Evolutionary conservation across 1,140 invertebrate species (phyloP), one percentile per base, ranked within the genome.

Genomic region (Rhagoletis pomonella): DNA sequence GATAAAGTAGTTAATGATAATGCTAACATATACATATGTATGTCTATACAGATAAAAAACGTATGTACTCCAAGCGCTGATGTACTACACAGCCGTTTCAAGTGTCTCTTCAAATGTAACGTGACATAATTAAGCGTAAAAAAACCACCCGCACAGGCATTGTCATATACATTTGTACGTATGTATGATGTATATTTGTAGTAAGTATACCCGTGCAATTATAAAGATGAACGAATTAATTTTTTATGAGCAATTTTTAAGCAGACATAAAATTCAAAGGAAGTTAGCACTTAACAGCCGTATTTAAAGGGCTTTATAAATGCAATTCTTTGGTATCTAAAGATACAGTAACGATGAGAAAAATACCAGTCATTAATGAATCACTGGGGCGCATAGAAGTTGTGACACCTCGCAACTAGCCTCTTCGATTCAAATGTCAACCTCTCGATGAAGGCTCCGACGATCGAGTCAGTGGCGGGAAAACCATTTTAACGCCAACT

Each of bases 41-140:
- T 5, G 42, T 58, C 50, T 29, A 42, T 58, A 29, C 29, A n/a
- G 67, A 44, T 10, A 50, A n/a, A 19, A 81, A 14, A 19, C 1
- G 47, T 29, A 81, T 4, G 73, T 55, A 81, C 14, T 81, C 55
- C n/a, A 10, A 81, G 47, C 2, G 73, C n/a, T 81, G 47, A 55
- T 81, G 73, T 29, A 50, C n/a, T 55, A n/a, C n/a, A 81, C 47
- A 50, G 29, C 0, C 2, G 47, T 81, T 50, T 81, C 12, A 55
- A 81, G 73, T 81, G 73, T 55, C 73, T 81, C 73, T 81, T 81
- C n/a, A 58, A 81, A 81, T 55, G n/a, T 81, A 81, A 19, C 19
- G 47, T 58, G 19, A 55, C n/a, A 73, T 44, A 73, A n/a, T 67
- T 7, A 10, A 73, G 14, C 4, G 44, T 47, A 69, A 55, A 81